A percentile compares a stretch with the other conserved stretches of the same genome.
Conservation (phyloP, 2,888 invertebrate genomes). For the Brassicogethes aeneus region DNA sequence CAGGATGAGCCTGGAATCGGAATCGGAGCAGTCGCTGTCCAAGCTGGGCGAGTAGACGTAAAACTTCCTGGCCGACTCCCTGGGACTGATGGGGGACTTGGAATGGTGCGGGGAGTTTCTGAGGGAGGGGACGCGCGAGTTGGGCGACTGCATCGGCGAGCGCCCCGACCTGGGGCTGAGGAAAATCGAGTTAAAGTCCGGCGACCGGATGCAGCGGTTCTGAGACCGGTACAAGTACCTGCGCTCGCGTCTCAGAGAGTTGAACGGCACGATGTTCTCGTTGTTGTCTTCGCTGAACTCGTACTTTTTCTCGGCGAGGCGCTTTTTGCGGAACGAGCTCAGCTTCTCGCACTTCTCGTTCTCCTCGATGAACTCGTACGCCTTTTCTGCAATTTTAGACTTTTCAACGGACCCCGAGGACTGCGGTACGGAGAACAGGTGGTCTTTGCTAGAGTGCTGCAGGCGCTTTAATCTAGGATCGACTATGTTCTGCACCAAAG, state of each 20-base stretch:
- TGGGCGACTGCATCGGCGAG: conserved; percentile 40
- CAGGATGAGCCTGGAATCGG: conserved; percentile 37
- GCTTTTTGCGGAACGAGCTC: conserved; percentile 74
- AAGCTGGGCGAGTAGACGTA: conserved; percentile 40
- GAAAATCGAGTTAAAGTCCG: conserved; percentile 35
- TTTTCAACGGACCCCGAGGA: conserved; percentile 28
- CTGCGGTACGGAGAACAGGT: conserved; percentile 35
- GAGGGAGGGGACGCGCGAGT: conserved; percentile 33
- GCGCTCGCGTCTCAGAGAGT: conserved; percentile 46
- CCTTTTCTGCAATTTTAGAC: conserved; percentile 53
- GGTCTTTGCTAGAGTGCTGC: conserved; percentile 32
- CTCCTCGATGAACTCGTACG: conserved; percentile 81
- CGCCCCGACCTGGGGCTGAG: conserved; percentile 36
- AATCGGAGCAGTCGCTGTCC: conserved; percentile 40
- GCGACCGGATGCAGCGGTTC: conserved; percentile 32
- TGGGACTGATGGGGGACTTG: conserved; percentile 38
- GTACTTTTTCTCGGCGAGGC: conserved; percentile 85
- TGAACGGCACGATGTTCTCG: conserved; percentile 57
- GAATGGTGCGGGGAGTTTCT: conserved; percentile 38
- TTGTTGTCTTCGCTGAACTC: conserved; percentile 76
- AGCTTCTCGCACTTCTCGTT: conserved; percentile 77
- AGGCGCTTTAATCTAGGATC: conserved; percentile 38
- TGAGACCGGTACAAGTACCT: conserved; percentile 33
- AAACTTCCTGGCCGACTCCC: conserved; percentile 35
- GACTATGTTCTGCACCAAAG: conserved; percentile 37